Evolutionary conservation across 1,140 invertebrate genomes (phyloP).

Genomic region (Tetragonula clypearis): DNA sequence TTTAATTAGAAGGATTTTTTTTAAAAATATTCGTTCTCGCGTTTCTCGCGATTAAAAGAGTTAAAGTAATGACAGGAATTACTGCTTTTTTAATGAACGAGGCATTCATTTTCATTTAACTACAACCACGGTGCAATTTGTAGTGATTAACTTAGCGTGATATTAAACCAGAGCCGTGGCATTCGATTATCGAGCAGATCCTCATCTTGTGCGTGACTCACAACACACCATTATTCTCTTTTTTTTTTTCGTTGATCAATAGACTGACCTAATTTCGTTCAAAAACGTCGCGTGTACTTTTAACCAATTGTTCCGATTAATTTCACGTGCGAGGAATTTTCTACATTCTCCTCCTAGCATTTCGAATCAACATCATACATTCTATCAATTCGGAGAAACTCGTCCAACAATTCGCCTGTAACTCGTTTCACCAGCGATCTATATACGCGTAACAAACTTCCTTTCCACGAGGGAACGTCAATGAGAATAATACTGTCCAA

Average conservation of each 20-base stretch:
- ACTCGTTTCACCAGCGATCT: too few relatives aligned
- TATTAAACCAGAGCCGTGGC: background rate
- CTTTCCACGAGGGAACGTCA: too few relatives aligned
- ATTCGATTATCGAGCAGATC: constrained; percentile 68
- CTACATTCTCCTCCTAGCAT: background rate
- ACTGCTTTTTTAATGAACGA: background rate
- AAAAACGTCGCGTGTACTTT: background rate
- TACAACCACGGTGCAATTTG: background rate
- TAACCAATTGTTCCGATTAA: background rate
- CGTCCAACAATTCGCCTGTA: too few relatives aligned
- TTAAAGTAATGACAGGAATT: background rate
- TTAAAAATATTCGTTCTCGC: too few relatives aligned
- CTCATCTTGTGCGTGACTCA: constrained; percentile 80
- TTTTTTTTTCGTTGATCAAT: constrained; percentile 32
- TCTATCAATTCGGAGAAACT: too few relatives aligned
- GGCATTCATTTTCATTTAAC: background rate
- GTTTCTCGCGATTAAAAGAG: too few relatives aligned
- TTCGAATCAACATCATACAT: background rate
- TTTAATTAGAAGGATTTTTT: background rate
- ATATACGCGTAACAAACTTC: too few relatives aligned
- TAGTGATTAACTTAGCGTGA: background rate
- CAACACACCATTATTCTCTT: background rate
- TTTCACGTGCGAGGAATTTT: background rate
- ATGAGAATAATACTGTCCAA: too few relatives aligned
- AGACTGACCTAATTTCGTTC: constrained; percentile 29